phyloP scores from a whole-genome alignment of 2,113 vertebrate species.

The Paramormyrops kingsleyae region DNA sequence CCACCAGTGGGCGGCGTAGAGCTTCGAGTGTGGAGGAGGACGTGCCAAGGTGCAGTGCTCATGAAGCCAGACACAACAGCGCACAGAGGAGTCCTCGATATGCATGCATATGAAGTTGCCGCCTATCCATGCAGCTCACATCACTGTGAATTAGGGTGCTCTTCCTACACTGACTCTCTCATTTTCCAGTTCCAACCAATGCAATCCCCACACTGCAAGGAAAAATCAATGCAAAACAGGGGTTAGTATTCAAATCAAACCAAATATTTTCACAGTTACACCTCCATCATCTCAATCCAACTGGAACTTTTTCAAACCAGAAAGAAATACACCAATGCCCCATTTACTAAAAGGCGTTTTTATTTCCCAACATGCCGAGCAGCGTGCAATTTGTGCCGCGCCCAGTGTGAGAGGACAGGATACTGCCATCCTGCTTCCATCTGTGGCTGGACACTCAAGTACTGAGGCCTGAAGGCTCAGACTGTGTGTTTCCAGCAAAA shows the following conservation, averaged over 20 bases:
- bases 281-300: neutral
- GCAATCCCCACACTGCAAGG: neutral
- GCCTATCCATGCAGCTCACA: neutral
- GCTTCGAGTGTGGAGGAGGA: neutral
- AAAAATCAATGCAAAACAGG: neutral
- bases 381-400: neutral
- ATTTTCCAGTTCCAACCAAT: neutral
- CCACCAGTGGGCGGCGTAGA: conserved; percentile 5
- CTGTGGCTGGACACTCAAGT: neutral
- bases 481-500: neutral
- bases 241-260: neutral
- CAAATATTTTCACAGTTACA: neutral
- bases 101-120: neutral
- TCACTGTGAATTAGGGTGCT: neutral
- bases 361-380: neutral
- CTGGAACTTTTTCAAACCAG: neutral
- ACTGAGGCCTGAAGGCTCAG: neutral
- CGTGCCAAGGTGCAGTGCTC: neutral
- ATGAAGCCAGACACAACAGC: neutral
- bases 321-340: neutral
- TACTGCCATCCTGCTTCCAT: neutral
- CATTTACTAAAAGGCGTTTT: neutral
- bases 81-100: neutral
- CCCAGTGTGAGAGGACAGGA: neutral
- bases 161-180: neutral